Evolutionary conservation across 64 coral and sea anemone species (phyloP).

Genomic region (Actinia tenebrosa): DNA sequence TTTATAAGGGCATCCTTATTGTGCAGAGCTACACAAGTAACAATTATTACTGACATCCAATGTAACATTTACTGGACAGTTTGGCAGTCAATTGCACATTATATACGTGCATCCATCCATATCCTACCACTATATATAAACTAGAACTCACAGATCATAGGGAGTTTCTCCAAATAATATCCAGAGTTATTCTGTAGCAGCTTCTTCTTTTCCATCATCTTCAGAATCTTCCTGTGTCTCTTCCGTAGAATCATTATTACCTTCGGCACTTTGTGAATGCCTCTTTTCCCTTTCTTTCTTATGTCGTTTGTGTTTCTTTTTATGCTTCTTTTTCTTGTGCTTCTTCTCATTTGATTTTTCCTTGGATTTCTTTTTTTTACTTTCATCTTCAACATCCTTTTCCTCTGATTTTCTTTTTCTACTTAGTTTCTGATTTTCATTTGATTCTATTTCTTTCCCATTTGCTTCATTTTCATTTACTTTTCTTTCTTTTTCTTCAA

Average conservation of each 20-base stretch:
- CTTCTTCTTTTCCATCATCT: conserved; percentile 2
- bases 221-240: not conserved
- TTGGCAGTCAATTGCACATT: no score
- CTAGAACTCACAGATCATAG: no score
- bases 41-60: no score
- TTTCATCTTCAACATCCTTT: not conserved
- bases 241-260: conserved; percentile 19
- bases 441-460: not conserved
- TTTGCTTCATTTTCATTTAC: not conserved
- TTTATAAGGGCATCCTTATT: no score
- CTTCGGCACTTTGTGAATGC: not conserved
- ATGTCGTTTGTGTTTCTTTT: conserved; percentile 58
- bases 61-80: no score
- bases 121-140: no score
- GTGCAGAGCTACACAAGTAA: no score
- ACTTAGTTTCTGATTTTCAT: not conserved
- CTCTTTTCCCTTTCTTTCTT: conserved; percentile 47
- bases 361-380: conserved; percentile 15
- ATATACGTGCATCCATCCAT: no score
- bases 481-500: no score
- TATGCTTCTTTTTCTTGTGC: conserved; percentile 62
- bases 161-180: no score
- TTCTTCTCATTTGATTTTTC: conserved; percentile 57
- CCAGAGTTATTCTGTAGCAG: not conserved
- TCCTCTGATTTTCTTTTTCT: conserved; percentile 11